Base-by-base conservation (phyloP, 2,113 vertebrate genomes). In the Acinonyx jubatus region DNA sequence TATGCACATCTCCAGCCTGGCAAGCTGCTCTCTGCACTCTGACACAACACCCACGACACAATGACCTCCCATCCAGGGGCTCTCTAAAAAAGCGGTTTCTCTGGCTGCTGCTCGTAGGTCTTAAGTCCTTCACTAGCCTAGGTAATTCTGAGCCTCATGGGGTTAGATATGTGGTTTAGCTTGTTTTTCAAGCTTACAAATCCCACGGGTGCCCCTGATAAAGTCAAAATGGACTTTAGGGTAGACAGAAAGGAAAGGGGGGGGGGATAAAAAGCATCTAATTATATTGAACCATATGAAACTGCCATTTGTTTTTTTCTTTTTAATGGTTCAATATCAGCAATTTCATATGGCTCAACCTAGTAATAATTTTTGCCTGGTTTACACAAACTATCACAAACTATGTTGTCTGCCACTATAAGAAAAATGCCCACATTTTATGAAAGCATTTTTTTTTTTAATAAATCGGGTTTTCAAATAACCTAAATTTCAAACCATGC, bases 391-490 rank as follows among this genome's bases (percentile, higher is more conserved):
- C 78, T 52, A 78, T 33, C 4, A 13, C 45, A 45, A 45, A 45
- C n/a, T 82, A 68, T 45, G 82, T 91, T 94, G 12, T 83, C 68
- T 92, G 27, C 33, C 16, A 33, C 55, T 79, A 84, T n/a, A 89
- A 94, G 45, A 90, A 95, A 95, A 94, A 97, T 23, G 63, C 14
- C 71, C 61, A 88, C 5, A n/a, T 90, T 57, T 90, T 92, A 73
- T 69, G 16, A 95, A 88, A 95, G 76, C 87, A 52, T 36, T 86
- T 94, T 57, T 87, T 38, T 25, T 15, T 93, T 27, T 61, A 94
- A 94, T 21, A 92, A 89, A 95, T 1, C 68, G 52, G 12, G 27
- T 80, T 80, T 69, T 91, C 63, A 93, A 93, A 93, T 92, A 90
- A 63, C 57, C 29, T 86, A 74, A 50, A 63, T 92, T 96, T 97